Conservation (phyloP, 2,113 vertebrate species). For the Ammodytes marinus region DNA sequence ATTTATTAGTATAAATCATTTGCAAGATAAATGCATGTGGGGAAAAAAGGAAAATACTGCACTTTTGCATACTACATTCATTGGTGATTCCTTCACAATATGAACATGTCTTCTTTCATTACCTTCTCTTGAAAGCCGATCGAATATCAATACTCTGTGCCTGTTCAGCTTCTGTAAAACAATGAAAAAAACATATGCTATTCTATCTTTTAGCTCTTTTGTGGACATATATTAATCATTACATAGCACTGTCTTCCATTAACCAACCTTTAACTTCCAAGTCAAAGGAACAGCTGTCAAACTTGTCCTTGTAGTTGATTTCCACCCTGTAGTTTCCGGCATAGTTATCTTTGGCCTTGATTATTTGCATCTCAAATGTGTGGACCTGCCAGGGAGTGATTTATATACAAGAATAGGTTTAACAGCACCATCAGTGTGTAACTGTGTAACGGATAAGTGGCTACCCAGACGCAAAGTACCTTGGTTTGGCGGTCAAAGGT, state of each 20-base stretch:
- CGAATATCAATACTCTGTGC: conserved; percentile 94
- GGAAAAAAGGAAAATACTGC: conserved; percentile 3
- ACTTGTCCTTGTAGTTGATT: conserved; percentile 97
- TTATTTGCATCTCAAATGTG: conserved; percentile 99
- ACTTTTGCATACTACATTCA: conserved; percentile 24
- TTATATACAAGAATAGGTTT: conserved; percentile 1
- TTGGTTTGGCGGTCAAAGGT: conserved; percentile 93
- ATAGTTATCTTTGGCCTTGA: conserved; percentile 98
- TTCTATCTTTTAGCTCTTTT: background rate
- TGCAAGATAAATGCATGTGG: conserved; percentile 2
- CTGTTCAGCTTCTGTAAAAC: conserved; percentile 88
- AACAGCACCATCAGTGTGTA: background rate
- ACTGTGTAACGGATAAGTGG: too few relatives aligned
- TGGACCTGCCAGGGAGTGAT: conserved; percentile 86
- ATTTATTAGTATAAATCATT: conserved; percentile 33
- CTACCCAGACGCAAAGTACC: conserved; percentile 77
- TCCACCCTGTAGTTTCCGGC: conserved; percentile 98
- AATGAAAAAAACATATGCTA: conserved; percentile 42
- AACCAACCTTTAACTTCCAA: conserved; percentile 93
- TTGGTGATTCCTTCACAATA: conserved; percentile 3
- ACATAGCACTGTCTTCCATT: background rate
- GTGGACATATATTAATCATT: background rate
- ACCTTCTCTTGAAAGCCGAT: conserved; percentile 99
- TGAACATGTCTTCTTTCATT: conserved; percentile 75
- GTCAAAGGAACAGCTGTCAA: conserved; percentile 97